Conservation (phyloP, 2,888 invertebrate species). For the Branchipolynoe longqiensis region DNA sequence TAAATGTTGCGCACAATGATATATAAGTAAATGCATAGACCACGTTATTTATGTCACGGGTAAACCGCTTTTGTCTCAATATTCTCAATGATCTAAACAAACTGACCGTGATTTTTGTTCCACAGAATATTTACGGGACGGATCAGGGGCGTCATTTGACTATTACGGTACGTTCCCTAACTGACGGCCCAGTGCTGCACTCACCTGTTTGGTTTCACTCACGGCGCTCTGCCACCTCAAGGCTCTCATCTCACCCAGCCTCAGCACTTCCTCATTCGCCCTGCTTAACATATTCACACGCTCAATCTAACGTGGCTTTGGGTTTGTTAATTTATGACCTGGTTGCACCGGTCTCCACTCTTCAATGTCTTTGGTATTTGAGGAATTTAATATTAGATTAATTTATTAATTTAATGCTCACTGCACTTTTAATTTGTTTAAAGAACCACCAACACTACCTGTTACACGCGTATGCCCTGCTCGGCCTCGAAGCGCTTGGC, state of each 20-base stretch:
- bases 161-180: conserved; percentile 43
- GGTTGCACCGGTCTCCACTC: not conserved
- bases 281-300: not conserved
- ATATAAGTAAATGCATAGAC: too few relatives aligned
- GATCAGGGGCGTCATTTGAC: conserved; percentile 51
- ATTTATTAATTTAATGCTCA: too few relatives aligned
- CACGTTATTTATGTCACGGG: too few relatives aligned
- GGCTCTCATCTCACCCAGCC: not conserved
- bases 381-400: not conserved
- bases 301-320: conserved; percentile 1
- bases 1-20: too few relatives aligned
- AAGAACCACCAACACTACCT: too few relatives aligned
- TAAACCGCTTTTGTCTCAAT: too few relatives aligned
- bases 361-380: not conserved
- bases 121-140: conserved; percentile 50
- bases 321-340: too few relatives aligned
- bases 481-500: too few relatives aligned
- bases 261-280: conserved; percentile 2
- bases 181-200: not conserved
- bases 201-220: conserved; percentile 17
- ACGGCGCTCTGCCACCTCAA: not conserved
- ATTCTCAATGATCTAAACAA: too few relatives aligned
- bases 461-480: too few relatives aligned
- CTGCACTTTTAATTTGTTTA: too few relatives aligned
- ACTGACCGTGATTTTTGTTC: conserved; percentile 14